phyloP scores from a whole-genome alignment of 1,140 invertebrate species.

The Zaprionus ornatus region DNA sequence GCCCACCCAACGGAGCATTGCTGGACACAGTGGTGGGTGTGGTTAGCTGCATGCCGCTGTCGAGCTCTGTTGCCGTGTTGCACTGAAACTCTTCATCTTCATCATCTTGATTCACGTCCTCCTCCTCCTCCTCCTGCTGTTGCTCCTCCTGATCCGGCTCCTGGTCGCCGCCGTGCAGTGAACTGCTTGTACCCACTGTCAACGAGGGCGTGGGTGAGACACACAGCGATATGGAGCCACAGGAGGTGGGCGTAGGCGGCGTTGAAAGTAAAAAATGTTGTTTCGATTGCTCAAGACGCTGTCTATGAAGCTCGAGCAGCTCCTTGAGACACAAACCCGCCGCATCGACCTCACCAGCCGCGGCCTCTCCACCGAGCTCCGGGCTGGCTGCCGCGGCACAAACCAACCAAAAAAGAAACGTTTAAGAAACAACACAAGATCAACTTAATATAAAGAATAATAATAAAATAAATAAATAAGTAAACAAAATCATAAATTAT shows the following conservation, averaged over 20 bases:
- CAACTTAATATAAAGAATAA: slow-evolving; percentile 43
- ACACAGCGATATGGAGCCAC: slow-evolving; percentile 69
- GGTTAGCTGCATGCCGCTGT: slow-evolving; percentile 67
- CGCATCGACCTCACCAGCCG: slow-evolving; percentile 30
- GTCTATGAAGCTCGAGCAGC: slow-evolving; percentile 76
- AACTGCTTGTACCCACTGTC: slow-evolving; percentile 37
- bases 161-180: slow-evolving; percentile 42
- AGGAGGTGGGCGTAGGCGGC: slow-evolving; percentile 73
- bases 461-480: neutral
- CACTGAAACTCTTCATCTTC: slow-evolving; percentile 42
- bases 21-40: slow-evolving; percentile 49
- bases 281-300: slow-evolving; percentile 80
- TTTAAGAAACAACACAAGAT: slow-evolving; percentile 60
- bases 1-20: slow-evolving; percentile 28
- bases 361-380: slow-evolving; percentile 58
- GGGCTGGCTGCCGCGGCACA: slow-evolving; percentile 62
- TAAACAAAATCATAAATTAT: neutral
- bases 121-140: slow-evolving; percentile 29
- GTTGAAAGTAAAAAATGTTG: slow-evolving; percentile 83
- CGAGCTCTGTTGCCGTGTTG: slow-evolving; percentile 54
- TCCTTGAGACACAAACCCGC: slow-evolving; percentile 67
- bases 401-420: slow-evolving; percentile 65
- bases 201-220: slow-evolving; percentile 67
- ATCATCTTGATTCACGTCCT: slow-evolving; percentile 44
- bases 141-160: slow-evolving; percentile 31